Base-by-base conservation (phyloP, 2,113 vertebrate genomes). In the Otocyon megalotis region DNA sequence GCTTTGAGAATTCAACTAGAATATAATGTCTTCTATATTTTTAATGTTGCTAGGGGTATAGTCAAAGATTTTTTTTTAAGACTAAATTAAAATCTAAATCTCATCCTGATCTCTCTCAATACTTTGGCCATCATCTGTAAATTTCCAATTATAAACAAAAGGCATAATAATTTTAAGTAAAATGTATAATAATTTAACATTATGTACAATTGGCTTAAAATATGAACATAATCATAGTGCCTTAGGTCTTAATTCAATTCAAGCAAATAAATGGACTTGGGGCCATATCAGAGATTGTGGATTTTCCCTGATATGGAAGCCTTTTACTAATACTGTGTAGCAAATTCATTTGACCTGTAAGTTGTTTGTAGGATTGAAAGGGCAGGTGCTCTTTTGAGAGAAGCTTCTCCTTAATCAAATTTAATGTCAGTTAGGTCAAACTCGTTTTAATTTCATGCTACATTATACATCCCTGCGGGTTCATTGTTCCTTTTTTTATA, bases 371-470 rank as follows among this genome's bases (percentile, higher is more conserved):
- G 35, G 71, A 84, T 24, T 32, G 9, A 96, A 96, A 95, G 72
- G 81, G 84, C 94, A 96, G 58, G 60, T 91, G 88, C 37, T 84
- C 88, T 96, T 97, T 83, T 14, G 94, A 96, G 77, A 96, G 48
- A 96, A 76, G 26, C 35, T 92, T 77, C 65, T 92, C 8, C 0
- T 53, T 92, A 88, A 93, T 92, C 84, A 91, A 84, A 93, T 88
- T 90, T 90, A 77, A 90, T 95, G 87, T 97, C 93, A 97, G n/a
- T n/a, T 20, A 56, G 81, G 89, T 96, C 58, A 88, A 58, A 22
- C 32, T 90, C 9, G 5, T 82, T 97, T 97, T 93, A 97, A 95
- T 97, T 93, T 95, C 83, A 88, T 85, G 80, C 54, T 22, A 22
- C 72, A 58, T 93, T 94, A 37, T 92, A 81, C 15, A 79, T 92